phyloP scores from a whole-genome alignment of 2,113 vertebrate species.

The Typhlomys cinereus region DNA sequence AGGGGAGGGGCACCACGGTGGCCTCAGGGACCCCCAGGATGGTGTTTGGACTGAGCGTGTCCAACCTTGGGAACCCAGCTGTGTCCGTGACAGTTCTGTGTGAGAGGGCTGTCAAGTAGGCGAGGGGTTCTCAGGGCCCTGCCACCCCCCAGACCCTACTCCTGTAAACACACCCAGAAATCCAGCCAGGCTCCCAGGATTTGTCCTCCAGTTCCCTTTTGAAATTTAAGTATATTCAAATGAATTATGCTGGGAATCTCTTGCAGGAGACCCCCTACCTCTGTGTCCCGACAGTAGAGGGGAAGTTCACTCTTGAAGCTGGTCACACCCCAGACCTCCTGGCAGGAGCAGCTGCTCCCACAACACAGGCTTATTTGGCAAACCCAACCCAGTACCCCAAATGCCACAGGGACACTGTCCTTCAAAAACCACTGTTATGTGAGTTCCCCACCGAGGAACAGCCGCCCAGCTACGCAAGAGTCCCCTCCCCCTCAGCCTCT shows the following conservation, averaged over 20 bases:
- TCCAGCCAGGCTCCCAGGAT: background rate
- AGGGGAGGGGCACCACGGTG: background rate
- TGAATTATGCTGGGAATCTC: constrained; percentile 46
- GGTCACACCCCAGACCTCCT: background rate
- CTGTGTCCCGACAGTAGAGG: background rate
- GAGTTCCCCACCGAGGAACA: background rate
- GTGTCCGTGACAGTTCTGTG: constrained; percentile 43
- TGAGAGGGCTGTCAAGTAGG: background rate
- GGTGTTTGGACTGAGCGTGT: background rate
- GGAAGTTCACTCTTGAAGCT: background rate
- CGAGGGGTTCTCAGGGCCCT: background rate
- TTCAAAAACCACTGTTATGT: background rate
- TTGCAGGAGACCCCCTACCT: constrained; percentile 1
- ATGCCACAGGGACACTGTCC: background rate
- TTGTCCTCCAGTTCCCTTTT: background rate
- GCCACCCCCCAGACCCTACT: background rate
- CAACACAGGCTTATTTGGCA: background rate
- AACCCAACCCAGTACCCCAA: background rate
- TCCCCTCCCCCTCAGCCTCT: constrained; percentile 40
- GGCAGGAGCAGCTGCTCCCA: background rate
- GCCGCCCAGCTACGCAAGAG: background rate
- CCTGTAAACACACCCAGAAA: background rate
- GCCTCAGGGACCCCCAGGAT: background rate
- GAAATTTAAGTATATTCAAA: constrained; percentile 42
- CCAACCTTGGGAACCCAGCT: background rate